Percentiles rank a stretch among this genome's conserved stretches.
Evolutionary conservation across 2,888 invertebrate genomes (phyloP).

Genomic region (Drosophila conformis): DNA sequence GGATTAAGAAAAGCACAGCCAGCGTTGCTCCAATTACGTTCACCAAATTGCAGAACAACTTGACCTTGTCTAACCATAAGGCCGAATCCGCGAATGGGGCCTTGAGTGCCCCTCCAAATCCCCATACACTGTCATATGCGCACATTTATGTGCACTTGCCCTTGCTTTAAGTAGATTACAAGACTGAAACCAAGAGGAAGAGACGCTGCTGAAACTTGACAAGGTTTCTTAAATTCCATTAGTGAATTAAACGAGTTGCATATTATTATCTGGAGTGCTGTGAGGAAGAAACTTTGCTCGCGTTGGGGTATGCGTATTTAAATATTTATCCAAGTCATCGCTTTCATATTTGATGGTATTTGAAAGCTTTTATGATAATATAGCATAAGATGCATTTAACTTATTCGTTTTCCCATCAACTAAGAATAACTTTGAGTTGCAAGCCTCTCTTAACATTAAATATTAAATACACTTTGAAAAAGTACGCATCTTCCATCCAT

Average conservation of each 20-base stretch:
- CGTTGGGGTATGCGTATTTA: neutral
- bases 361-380: neutral
- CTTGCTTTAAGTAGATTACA: slow-evolving; percentile 39
- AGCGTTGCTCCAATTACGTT: slow-evolving; percentile 45
- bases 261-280: neutral
- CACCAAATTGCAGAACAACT: slow-evolving; percentile 40
- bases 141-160: slow-evolving; percentile 17
- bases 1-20: slow-evolving; percentile 48
- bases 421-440: neutral
- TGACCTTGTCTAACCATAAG: slow-evolving; percentile 53
- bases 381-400: neutral
- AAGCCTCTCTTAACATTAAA: too few relatives aligned
- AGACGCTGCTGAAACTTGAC: slow-evolving; percentile 8
- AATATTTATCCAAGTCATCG: neutral
- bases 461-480: neutral
- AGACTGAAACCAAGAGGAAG: neutral
- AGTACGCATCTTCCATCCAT: neutral
- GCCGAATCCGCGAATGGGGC: slow-evolving; percentile 1
- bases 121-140: slow-evolving; percentile 18
- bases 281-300: neutral
- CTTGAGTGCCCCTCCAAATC: slow-evolving; percentile 20
- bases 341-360: neutral
- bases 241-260: neutral
- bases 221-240: slow-evolving; percentile 15
- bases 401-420: neutral